These are phyloP conservation scores for Nothocercus nigrocapillus DNA, from an alignment of 2,113 vertebrate species.

Conservation along the genomic window DNA sequence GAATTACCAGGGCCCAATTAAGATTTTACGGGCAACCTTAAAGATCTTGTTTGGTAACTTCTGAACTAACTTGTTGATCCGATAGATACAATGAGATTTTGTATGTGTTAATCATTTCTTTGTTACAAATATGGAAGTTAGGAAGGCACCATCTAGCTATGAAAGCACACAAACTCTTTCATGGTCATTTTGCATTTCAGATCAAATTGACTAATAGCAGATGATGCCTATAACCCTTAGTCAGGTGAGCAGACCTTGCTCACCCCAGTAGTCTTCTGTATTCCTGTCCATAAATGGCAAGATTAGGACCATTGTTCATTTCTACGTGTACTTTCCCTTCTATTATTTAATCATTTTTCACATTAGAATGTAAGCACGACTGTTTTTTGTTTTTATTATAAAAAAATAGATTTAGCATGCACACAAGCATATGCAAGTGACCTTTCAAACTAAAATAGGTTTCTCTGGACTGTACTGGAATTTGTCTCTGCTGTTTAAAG, in stretches of 20 bases:
- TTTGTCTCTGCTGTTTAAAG: neutral
- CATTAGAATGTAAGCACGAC: accelerated
- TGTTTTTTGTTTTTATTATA: neutral
- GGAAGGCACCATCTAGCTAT: neutral
- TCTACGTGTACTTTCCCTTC: neutral
- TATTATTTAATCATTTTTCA: neutral
- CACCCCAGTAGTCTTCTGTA: neutral
- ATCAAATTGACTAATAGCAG: neutral
- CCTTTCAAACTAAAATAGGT: neutral
- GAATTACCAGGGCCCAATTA: neutral
- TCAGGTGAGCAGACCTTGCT: neutral
- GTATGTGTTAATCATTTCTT: neutral
- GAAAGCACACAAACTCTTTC: neutral
- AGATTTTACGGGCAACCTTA: neutral
- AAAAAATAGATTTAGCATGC: neutral
- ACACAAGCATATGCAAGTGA: accelerated
- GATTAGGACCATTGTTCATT: neutral
- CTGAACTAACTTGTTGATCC: neutral
- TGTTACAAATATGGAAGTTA: neutral
- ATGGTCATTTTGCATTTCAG: neutral
- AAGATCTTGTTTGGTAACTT: neutral
- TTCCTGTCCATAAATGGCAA: neutral
- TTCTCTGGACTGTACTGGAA: neutral
- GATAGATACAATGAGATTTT: neutral
- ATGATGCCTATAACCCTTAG: neutral